phyloP scores from a whole-genome alignment of 2,888 invertebrate species.

The Leptopilina myrica region DNA sequence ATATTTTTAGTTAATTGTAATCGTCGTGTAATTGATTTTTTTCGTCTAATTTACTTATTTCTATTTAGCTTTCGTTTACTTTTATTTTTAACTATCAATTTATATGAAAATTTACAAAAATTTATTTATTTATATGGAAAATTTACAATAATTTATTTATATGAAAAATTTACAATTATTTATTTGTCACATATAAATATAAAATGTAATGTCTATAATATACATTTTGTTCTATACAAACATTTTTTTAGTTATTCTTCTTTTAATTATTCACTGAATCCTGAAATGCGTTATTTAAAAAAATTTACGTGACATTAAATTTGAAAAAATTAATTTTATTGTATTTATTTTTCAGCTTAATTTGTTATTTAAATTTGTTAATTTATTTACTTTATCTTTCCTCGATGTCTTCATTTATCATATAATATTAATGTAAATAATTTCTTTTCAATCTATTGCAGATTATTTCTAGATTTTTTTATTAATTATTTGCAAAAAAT shows the following conservation, averaged over 20 bases:
- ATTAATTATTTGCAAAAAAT: too few species aligned
- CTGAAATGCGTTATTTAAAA: not conserved
- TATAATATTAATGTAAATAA: too few species aligned
- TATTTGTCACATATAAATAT: not conserved
- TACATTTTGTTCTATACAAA: not conserved
- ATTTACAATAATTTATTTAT: not conserved
- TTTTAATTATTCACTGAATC: not conserved
- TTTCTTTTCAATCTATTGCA: too few species aligned
- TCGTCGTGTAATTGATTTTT: not conserved
- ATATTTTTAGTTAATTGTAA: not conserved
- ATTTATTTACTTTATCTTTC: too few species aligned
- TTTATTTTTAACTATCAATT: not conserved
- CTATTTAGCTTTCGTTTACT: not conserved
- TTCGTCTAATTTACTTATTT: not conserved
- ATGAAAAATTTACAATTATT: not conserved
- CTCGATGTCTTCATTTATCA: too few species aligned
- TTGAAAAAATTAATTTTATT: too few species aligned
- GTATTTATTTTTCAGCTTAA: too few species aligned
- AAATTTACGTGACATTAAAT: not conserved
- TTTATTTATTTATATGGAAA: not conserved
- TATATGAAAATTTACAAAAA: not conserved
- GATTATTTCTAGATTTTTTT: too few species aligned
- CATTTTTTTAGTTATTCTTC: not conserved
- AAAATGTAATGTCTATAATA: constrained; percentile 3
- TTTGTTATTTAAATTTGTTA: too few species aligned